Percentiles rank a stretch among this genome's conserved stretches.
These are phyloP conservation scores for Agapostemon virescens DNA, from an alignment of 2,888 invertebrate species.

Conservation along the genomic window DNA sequence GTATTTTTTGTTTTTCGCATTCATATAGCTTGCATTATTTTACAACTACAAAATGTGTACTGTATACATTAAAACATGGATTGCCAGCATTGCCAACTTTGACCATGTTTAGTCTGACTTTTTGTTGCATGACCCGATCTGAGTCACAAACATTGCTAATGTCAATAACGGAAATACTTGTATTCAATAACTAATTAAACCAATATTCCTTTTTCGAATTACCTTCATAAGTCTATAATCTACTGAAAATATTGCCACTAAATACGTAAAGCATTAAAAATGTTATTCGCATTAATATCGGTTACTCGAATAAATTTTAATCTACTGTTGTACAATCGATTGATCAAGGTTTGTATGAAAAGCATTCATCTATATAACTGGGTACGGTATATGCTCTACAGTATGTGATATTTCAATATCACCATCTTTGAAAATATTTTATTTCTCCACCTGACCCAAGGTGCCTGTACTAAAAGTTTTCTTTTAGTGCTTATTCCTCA, in stretches of 20 bases:
- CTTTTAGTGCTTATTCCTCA: no score
- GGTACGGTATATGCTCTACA: no score
- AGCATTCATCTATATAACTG: no score
- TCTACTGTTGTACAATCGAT: background rate
- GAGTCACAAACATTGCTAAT: no score
- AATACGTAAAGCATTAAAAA: background rate
- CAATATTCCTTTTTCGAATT: background rate
- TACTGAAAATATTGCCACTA: background rate
- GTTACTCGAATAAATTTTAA: background rate
- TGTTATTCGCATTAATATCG: background rate
- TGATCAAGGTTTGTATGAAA: constrained; percentile 38
- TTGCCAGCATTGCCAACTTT: background rate
- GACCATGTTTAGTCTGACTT: background rate
- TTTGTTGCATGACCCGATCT: background rate
- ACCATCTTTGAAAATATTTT: no score
- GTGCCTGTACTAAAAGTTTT: no score
- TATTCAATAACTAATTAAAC: background rate
- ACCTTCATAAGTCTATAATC: background rate
- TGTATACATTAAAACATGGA: no score
- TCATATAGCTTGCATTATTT: background rate
- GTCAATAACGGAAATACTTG: background rate
- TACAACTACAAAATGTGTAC: background rate
- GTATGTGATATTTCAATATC: no score
- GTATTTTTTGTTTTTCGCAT: background rate
- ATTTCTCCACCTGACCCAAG: no score